A percentile compares a stretch with the other conserved stretches of the same genome.
These are phyloP conservation scores for Eulemur albifrons DNA, from an alignment of 2,797 vertebrate genomes.

Conservation along the genomic window DNA sequence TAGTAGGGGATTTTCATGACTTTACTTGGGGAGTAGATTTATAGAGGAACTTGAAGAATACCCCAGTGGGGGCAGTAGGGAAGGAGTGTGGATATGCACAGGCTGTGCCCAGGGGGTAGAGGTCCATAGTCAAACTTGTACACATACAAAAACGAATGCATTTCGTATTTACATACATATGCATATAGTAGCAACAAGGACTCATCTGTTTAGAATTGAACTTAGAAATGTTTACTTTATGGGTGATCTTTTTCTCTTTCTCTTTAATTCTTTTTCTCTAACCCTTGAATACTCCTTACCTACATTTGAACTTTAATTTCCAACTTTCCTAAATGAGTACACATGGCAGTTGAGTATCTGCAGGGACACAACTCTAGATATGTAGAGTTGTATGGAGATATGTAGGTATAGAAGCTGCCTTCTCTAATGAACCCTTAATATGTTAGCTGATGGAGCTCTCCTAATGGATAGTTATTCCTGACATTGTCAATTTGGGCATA, in stretches of 20 bases:
- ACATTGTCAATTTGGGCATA: not conserved
- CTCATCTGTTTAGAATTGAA: not conserved
- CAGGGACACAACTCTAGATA: not conserved
- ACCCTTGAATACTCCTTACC: not conserved
- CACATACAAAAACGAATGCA: not conserved
- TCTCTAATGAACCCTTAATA: not conserved
- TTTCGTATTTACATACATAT: not conserved
- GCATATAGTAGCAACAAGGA: not conserved
- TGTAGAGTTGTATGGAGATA: not conserved
- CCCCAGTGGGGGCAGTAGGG: not conserved
- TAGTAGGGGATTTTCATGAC: not conserved
- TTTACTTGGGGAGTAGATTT: not conserved
- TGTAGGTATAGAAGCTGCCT: rapidly evolving
- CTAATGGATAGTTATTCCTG: not conserved
- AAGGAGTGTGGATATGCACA: not conserved
- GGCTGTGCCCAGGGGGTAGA: not conserved
- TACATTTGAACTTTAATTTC: not conserved
- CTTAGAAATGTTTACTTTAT: not conserved
- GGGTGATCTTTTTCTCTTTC: not conserved
- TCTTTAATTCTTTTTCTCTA: not conserved
- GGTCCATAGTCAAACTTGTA: not conserved
- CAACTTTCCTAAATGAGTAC: not conserved
- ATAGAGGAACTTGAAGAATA: not conserved
- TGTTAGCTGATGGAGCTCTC: not conserved
- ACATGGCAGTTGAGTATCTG: not conserved